Evolutionary conservation across 2,797 vertebrate genomes (phyloP).

Genomic region (Cyprinella venusta): DNA sequence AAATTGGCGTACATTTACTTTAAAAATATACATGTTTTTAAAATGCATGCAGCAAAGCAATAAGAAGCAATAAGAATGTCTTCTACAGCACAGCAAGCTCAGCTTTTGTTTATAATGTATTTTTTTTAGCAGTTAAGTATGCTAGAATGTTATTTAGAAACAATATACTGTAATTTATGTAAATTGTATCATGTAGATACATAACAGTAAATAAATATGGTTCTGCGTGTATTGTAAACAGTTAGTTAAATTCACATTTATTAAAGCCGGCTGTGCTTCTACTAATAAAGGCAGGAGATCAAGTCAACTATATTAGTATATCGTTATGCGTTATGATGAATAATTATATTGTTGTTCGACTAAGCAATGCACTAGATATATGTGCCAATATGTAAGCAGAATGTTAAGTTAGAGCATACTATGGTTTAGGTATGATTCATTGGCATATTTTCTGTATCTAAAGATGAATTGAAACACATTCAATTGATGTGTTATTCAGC

Average conservation of each 20-base stretch:
- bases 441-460: neutral
- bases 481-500: neutral
- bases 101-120: neutral
- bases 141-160: neutral
- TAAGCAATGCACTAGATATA: neutral
- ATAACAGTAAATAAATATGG: neutral
- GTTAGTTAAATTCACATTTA: neutral
- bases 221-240: neutral
- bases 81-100: constrained; percentile 7
- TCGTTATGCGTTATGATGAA: neutral
- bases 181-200: constrained; percentile 1
- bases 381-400: neutral
- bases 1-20: neutral
- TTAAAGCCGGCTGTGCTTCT: neutral
- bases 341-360: neutral
- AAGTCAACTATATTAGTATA: neutral
- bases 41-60: constrained; percentile 3
- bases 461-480: neutral
- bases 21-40: neutral
- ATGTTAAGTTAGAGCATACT: neutral
- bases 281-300: constrained; percentile 6
- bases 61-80: neutral
- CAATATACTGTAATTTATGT: constrained; percentile 15
- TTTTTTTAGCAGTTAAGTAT: constrained; percentile 1
- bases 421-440: constrained; percentile 2